Evolutionary conservation across 2,797 vertebrate genomes (phyloP).

Genomic region (Sarcoramphus papa): DNA sequence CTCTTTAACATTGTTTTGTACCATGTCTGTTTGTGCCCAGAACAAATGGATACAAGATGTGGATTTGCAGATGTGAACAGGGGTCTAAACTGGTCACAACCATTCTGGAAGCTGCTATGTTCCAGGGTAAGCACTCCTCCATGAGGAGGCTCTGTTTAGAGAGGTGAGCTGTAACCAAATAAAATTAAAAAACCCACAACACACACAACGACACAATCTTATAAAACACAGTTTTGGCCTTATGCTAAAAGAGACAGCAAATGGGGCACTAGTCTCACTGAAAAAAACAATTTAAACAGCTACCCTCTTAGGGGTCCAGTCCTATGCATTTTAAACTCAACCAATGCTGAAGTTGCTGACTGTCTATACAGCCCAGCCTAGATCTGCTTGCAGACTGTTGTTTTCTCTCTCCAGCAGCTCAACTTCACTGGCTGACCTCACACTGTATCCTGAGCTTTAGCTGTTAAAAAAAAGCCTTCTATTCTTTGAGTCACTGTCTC

Average conservation of each 20-base stretch:
- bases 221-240: neutral
- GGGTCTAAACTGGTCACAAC: neutral
- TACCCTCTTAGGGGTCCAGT: neutral
- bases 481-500: neutral
- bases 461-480: neutral
- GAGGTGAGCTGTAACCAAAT: neutral
- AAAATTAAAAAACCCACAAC: neutral
- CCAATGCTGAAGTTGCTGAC: neutral
- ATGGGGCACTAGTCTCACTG: rapidly evolving
- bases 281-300: neutral
- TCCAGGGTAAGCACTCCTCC: neutral
- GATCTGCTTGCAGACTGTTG: neutral
- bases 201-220: neutral
- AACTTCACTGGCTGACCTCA: neutral
- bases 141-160: neutral
- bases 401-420: neutral
- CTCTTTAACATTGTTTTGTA: neutral
- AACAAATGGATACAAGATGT: neutral
- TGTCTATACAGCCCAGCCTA: neutral
- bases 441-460: neutral
- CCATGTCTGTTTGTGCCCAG: neutral
- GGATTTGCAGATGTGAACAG: neutral
- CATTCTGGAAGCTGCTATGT: rapidly evolving
- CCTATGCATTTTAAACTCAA: neutral
- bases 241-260: neutral